These are phyloP conservation scores for Pachyuromys duprasi DNA, from an alignment of 2,797 vertebrate species.

Conservation along the genomic window DNA sequence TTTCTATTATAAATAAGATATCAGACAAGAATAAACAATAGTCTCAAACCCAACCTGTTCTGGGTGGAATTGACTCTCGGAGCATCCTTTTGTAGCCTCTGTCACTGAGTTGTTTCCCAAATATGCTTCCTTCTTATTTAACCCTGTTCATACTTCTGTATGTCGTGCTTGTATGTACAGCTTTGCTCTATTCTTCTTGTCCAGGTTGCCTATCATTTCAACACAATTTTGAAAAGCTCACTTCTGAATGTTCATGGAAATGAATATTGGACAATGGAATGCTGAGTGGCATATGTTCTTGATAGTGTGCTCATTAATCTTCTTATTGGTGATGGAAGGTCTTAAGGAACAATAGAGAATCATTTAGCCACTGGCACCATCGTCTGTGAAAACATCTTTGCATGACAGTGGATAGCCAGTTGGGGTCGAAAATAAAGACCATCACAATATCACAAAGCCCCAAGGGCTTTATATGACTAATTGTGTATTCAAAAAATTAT, in stretches of 20 bases:
- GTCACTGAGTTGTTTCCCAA: too few species aligned
- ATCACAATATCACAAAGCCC: not conserved
- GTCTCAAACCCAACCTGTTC: too few species aligned
- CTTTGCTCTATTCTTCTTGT: not conserved
- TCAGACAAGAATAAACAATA: not conserved
- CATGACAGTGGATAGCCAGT: not conserved
- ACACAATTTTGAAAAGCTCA: not conserved
- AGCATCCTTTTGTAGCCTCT: accelerated
- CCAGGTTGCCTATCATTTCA: not conserved
- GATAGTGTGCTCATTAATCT: not conserved
- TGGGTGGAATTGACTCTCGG: not conserved
- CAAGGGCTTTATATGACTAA: not conserved
- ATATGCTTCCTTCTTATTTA: not conserved
- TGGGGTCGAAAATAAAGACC: not conserved
- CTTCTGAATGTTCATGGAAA: not conserved
- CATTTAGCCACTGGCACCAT: not conserved
- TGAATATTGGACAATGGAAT: not conserved
- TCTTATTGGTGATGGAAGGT: not conserved
- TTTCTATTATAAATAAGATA: not conserved
- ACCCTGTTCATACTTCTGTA: not conserved
- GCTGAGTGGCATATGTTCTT: not conserved
- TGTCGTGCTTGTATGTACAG: accelerated
- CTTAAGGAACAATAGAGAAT: not conserved
- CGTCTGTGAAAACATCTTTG: not conserved
- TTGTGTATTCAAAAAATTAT: not conserved